A percentile compares a stretch with the other conserved stretches of the same genome.
phyloP scores from a whole-genome alignment of 2,113 vertebrate species.

The Rhinoptilus africanus region DNA sequence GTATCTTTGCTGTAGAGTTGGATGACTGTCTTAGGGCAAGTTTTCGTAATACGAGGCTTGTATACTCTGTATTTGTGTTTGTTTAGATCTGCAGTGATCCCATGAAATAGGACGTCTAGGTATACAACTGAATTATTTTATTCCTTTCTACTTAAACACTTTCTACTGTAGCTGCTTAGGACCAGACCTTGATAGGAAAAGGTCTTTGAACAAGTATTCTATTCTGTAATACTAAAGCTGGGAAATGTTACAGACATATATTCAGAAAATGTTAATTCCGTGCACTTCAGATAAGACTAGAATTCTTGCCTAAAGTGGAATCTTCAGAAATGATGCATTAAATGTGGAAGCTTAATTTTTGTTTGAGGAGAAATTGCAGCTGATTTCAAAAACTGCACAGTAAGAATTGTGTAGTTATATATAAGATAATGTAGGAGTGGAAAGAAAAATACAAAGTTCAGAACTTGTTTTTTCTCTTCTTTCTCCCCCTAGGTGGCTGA shows the following conservation, averaged over 20 bases:
- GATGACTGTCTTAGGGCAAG: not conserved
- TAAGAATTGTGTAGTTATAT: not conserved
- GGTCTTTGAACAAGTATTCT: not conserved
- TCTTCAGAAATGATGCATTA: not conserved
- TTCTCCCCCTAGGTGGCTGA: slow-evolving; percentile 85
- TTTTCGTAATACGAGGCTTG: not conserved
- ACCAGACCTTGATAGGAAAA: not conserved
- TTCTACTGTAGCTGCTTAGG: not conserved
- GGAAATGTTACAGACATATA: not conserved
- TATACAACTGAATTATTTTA: not conserved
- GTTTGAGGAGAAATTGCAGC: not conserved
- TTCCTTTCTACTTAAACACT: not conserved
- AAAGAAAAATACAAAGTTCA: not conserved
- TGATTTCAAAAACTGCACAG: not conserved
- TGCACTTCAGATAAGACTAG: not conserved
- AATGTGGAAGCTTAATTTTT: not conserved
- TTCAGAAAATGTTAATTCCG: not conserved
- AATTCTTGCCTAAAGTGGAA: not conserved
- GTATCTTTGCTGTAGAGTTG: not conserved
- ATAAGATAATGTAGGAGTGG: not conserved
- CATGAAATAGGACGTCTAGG: not conserved
- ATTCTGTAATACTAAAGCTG: not conserved
- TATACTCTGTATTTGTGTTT: not conserved
- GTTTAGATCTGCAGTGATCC: not conserved
- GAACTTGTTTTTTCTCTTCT: not conserved